phyloP scores from a whole-genome alignment of 2,797 vertebrate genomes.

The Lagothrix lagotricha region DNA sequence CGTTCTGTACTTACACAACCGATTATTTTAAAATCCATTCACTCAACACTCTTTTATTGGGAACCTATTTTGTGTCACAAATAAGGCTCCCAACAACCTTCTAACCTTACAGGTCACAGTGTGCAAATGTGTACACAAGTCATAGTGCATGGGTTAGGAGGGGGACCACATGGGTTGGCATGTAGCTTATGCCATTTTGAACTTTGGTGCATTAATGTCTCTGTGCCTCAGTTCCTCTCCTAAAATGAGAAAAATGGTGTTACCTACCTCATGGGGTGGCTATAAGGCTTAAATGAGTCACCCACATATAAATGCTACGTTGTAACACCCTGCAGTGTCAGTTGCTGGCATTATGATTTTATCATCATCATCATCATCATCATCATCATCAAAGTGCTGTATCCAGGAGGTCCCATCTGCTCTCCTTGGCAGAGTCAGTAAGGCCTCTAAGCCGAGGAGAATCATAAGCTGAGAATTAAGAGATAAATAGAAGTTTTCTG shows the following conservation, averaged over 20 bases:
- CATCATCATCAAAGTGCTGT: no score
- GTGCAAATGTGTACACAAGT: accelerated
- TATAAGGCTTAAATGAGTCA: neutral
- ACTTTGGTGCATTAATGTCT: no score
- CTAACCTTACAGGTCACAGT: neutral
- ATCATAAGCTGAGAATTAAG: neutral
- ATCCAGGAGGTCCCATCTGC: accelerated
- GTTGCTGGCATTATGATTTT: neutral
- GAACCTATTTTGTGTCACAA: neutral
- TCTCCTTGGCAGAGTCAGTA: neutral
- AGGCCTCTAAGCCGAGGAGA: neutral
- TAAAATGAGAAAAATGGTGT: neutral
- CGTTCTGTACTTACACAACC: neutral
- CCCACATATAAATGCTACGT: accelerated
- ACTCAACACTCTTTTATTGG: neutral
- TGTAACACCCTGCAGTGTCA: no score
- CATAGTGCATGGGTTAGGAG: no score
- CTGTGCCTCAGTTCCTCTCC: neutral
- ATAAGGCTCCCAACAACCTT: neutral
- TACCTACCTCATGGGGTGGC: no score
- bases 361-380: accelerated
- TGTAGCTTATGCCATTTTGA: neutral
- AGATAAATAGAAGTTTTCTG: neutral
- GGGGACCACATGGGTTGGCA: neutral
- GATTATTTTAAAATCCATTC: neutral